A percentile compares a stretch with the other conserved stretches of the same genome.
These are phyloP conservation scores for Chloropsis cyanopogon DNA, from an alignment of 2,113 vertebrate genomes.

Conservation along the genomic window DNA sequence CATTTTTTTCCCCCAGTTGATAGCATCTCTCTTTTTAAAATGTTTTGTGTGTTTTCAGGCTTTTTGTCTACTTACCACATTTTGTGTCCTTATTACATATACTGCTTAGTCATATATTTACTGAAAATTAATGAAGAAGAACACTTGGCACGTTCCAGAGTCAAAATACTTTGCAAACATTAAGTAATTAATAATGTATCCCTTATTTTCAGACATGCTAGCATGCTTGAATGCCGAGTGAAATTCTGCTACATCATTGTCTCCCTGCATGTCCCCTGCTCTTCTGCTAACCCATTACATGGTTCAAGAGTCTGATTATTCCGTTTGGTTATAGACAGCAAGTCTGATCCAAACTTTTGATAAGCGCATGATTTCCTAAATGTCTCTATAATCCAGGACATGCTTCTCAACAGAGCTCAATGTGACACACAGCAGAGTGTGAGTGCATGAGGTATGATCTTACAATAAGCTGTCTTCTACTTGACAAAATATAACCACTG, in stretches of 20 bases:
- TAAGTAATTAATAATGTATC: conserved; percentile 69
- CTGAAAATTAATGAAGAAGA: conserved; percentile 45
- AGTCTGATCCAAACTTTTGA: conserved; percentile 48
- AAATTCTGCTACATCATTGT: conserved; percentile 58
- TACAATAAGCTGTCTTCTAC: conserved; percentile 34
- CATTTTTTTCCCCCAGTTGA: neutral
- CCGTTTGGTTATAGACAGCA: conserved; percentile 2
- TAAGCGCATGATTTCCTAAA: conserved; percentile 4
- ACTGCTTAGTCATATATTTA: conserved; percentile 49
- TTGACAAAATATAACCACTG: neutral
- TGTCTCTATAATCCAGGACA: conserved; percentile 8
- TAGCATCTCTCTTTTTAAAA: neutral
- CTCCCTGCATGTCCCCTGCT: neutral
- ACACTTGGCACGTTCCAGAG: conserved; percentile 14
- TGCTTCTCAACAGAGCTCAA: conserved; percentile 18
- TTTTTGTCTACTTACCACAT: conserved; percentile 22
- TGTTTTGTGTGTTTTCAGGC: conserved; percentile 20
- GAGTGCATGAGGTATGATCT: neutral
- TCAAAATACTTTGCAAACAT: conserved; percentile 59
- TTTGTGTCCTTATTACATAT: conserved; percentile 35
- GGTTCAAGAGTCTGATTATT: conserved; percentile 6
- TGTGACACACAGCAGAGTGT: conserved; percentile 22
- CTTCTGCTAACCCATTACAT: conserved; percentile 6
- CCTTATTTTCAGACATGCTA: conserved; percentile 53
- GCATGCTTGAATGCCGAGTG: conserved; percentile 36